Evolutionary conservation across 92 coral and sea anemone species (phyloP).

Genomic region (Phenganax stokvisi): DNA sequence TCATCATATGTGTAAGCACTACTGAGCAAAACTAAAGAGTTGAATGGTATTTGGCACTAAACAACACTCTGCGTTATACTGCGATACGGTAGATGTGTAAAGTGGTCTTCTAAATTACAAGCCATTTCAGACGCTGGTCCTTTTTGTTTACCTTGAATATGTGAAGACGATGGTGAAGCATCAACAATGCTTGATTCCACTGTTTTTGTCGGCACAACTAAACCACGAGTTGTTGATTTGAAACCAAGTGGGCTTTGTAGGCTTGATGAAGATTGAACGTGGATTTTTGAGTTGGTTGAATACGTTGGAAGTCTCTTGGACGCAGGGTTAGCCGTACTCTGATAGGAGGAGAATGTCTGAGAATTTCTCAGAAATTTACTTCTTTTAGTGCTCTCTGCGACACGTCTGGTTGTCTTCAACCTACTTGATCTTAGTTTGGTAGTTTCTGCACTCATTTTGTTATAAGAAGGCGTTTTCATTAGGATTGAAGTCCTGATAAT

Average conservation of each 20-base stretch:
- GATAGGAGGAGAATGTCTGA: not conserved
- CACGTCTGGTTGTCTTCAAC: not conserved
- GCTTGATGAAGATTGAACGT: not conserved
- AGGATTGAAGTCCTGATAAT: not conserved
- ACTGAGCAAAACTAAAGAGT: not conserved
- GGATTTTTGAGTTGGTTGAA: not conserved
- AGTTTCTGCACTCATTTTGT: not conserved
- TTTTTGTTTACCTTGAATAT: not conserved
- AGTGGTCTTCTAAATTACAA: too few species aligned
- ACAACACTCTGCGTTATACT: too few species aligned
- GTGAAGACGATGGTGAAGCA: constrained; percentile 6
- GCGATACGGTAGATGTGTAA: too few species aligned
- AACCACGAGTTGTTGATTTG: not conserved
- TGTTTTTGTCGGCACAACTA: not conserved
- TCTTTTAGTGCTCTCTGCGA: not conserved
- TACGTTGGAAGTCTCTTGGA: too few species aligned
- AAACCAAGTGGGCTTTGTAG: not conserved
- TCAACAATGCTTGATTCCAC: not conserved
- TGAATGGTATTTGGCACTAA: too few species aligned
- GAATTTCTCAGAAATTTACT: not conserved
- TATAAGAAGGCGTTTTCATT: not conserved
- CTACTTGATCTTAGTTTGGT: not conserved
- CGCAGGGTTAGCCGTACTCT: too few species aligned
- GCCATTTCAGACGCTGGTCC: too few species aligned
- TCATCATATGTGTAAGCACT: not conserved